Conservation (phyloP, 2,797 vertebrate species). For the Vespertilio murinus region DNA sequence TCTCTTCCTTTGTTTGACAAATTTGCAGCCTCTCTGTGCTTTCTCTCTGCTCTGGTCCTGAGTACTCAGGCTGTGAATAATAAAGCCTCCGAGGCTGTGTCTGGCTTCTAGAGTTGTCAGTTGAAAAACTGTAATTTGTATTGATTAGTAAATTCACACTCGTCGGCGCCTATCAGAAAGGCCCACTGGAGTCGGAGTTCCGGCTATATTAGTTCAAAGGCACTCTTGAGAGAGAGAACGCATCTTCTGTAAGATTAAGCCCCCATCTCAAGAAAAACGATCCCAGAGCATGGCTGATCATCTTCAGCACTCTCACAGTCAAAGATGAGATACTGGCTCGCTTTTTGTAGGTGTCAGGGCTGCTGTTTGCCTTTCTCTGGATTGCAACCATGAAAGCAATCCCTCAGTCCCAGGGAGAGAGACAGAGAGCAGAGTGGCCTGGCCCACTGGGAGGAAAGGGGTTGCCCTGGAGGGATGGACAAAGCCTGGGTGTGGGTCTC, state of each 20-base stretch:
- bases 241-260: conserved; percentile 71
- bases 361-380: not conserved
- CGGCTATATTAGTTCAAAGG: conserved; percentile 57
- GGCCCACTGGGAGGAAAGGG: not conserved
- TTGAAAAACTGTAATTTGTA: conserved; percentile 70
- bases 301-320: conserved; percentile 32
- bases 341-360: not conserved
- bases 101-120: not conserved
- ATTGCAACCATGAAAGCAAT: not conserved
- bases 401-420: not conserved
- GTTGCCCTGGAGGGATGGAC: not conserved
- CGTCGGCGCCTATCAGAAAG: conserved; percentile 59
- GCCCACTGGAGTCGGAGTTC: conserved; percentile 36
- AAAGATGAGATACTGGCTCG: not conserved
- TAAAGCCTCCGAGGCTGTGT: not conserved
- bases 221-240: conserved; percentile 63
- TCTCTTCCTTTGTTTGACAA: not conserved
- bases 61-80: not conserved
- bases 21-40: not conserved
- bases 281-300: conserved; percentile 58
- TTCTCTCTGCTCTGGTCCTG: not conserved
- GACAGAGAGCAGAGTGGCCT: not conserved
- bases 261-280: conserved; percentile 44
- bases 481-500: not conserved
- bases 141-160: conserved; percentile 71